Evolutionary conservation across 2,797 vertebrate genomes (phyloP).

Genomic region (Linurgus olivaceus): DNA sequence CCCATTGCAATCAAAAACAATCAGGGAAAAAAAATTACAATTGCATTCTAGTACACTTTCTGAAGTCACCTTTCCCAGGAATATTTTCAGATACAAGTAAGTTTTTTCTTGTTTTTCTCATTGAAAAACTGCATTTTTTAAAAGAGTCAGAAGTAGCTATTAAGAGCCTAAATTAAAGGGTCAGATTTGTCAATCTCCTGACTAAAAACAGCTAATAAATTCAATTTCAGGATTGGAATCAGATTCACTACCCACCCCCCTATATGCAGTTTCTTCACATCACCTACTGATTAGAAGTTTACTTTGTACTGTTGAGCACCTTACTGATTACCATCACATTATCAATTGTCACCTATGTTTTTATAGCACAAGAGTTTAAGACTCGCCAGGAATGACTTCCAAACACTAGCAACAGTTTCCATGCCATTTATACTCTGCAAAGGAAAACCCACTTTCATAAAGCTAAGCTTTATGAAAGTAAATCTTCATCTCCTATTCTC

Average conservation of each 20-base stretch:
- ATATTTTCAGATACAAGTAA: not conserved
- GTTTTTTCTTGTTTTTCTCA: not conserved
- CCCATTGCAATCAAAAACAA: not conserved
- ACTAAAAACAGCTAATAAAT: not conserved
- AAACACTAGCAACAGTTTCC: not conserved
- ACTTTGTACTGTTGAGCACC: not conserved
- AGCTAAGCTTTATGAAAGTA: not conserved
- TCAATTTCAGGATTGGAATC: not conserved
- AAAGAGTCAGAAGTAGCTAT: not conserved
- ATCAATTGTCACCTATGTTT: not conserved
- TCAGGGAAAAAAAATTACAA: not conserved
- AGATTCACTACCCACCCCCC: not conserved
- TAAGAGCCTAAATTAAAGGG: not conserved
- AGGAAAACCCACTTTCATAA: not conserved
- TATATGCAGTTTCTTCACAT: not conserved
- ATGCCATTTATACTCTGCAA: not conserved
- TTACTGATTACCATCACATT: not conserved
- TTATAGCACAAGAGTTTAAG: not conserved
- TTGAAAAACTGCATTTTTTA: not conserved
- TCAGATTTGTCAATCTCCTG: not conserved
- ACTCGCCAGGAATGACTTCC: not conserved
- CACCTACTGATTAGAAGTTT: not conserved
- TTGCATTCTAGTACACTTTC: not conserved
- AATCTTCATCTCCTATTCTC: not conserved
- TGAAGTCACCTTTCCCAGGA: not conserved